Evolutionary conservation across 92 coral and sea anemone species (phyloP).

Genomic region (Phymanthus crucifer): DNA sequence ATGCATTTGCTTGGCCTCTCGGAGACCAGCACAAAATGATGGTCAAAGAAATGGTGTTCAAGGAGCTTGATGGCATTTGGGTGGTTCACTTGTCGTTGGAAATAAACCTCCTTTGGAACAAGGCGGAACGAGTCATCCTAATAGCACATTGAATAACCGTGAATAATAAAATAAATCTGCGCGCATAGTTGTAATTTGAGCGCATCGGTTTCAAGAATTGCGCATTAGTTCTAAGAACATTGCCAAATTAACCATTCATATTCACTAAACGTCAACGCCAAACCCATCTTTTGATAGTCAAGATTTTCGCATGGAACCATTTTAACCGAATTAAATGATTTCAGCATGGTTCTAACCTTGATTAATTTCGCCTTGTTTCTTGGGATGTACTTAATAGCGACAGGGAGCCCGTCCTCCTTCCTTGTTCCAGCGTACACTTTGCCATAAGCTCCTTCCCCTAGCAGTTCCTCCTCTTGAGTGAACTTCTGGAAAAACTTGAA

Average conservation of each 20-base stretch:
- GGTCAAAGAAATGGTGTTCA: slow-evolving; percentile 22
- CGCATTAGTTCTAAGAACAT: neutral
- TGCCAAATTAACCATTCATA: no score
- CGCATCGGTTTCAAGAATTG: neutral
- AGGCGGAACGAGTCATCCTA: neutral
- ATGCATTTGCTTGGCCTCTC: slow-evolving; percentile 19
- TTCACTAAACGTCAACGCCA: no score
- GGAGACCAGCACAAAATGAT: slow-evolving; percentile 3
- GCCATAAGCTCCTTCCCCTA: slow-evolving; percentile 26
- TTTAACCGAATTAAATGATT: no score
- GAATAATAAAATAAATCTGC: neutral
- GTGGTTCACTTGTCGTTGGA: slow-evolving; percentile 15
- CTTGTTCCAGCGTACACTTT: slow-evolving; percentile 10
- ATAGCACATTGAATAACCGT: neutral
- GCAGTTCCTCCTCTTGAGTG: neutral
- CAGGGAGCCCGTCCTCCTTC: slow-evolving; percentile 13
- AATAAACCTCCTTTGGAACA: slow-evolving; percentile 20
- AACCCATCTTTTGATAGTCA: no score
- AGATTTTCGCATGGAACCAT: no score
- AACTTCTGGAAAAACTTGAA: slow-evolving; percentile 1
- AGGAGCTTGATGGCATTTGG: slow-evolving; percentile 10
- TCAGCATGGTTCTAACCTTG: neutral
- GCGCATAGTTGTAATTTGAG: neutral
- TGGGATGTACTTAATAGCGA: slow-evolving; percentile 29
- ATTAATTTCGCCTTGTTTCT: neutral